phyloP scores from a whole-genome alignment of 2,888 invertebrate species.

The Zaprionus obscuricornis region DNA sequence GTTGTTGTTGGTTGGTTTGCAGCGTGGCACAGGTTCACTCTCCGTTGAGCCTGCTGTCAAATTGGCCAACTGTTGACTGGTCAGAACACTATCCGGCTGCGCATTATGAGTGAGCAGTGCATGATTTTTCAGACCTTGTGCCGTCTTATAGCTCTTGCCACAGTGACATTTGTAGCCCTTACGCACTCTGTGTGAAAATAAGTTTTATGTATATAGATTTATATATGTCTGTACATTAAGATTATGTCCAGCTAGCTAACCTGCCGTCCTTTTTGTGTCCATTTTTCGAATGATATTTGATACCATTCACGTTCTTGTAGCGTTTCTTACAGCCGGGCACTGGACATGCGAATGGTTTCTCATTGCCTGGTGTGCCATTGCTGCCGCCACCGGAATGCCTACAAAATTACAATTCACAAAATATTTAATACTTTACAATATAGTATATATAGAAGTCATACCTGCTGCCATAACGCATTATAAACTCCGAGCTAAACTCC shows the following conservation, averaged over 20 bases:
- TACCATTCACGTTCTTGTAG: constrained; percentile 94
- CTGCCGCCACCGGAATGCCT: constrained; percentile 84
- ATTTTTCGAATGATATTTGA: constrained; percentile 94
- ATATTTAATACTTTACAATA: background rate
- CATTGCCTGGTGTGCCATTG: constrained; percentile 84
- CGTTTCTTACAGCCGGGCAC: constrained; percentile 94
- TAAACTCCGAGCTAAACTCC: constrained; percentile 91
- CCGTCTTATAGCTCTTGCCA: constrained; percentile 93
- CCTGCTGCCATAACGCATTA: constrained; percentile 89
- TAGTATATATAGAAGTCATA: constrained; percentile 61
- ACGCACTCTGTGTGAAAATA: constrained; percentile 86
- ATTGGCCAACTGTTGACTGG: constrained; percentile 72
- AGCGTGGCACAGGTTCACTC: constrained; percentile 11
- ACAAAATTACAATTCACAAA: constrained; percentile 17
- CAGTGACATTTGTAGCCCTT: constrained; percentile 93
- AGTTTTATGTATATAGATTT: constrained; percentile 24
- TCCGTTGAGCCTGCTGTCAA: constrained; percentile 37
- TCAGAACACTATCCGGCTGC: constrained; percentile 80
- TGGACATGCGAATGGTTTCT: constrained; percentile 93
- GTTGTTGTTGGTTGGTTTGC: background rate
- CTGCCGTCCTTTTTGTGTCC: constrained; percentile 93
- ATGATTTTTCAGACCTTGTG: constrained; percentile 91
- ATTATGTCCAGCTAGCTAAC: too few species aligned
- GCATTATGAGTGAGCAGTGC: constrained; percentile 84
- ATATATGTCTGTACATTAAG: background rate